Conservation (phyloP, 2,888 invertebrate genomes). For the Spodoptera littoralis region DNA sequence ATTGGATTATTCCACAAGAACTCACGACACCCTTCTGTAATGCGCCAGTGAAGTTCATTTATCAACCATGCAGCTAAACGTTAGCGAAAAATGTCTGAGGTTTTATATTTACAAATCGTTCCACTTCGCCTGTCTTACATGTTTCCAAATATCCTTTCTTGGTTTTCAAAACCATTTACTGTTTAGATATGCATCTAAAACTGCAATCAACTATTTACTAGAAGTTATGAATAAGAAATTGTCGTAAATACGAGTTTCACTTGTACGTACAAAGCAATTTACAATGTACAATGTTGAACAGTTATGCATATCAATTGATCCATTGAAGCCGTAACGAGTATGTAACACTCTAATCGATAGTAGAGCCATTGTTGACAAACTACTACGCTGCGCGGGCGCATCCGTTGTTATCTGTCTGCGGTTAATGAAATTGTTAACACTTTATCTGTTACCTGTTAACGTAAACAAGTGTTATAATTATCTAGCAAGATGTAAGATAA, state of each 20-base stretch:
- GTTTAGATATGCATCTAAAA: too few species aligned
- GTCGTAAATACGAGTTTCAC: constrained; percentile 19
- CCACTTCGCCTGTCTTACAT: background rate
- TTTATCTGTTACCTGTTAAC: constrained; percentile 25
- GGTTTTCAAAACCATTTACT: background rate
- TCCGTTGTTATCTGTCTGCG: constrained; percentile 37
- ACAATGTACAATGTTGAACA: constrained; percentile 60
- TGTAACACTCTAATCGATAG: constrained; percentile 62
- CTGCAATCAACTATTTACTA: constrained; percentile 1
- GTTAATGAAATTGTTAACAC: constrained; percentile 36
- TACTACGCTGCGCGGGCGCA: constrained; percentile 30
- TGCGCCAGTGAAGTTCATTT: constrained; percentile 55
- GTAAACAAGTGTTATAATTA: constrained; percentile 24
- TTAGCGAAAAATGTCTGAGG: background rate
- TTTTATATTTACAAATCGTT: constrained; percentile 3
- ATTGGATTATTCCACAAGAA: constrained; percentile 68
- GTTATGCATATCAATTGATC: constrained; percentile 76
- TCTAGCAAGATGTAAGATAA: constrained; percentile 35
- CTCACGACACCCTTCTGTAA: constrained; percentile 54
- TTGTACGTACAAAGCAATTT: constrained; percentile 33
- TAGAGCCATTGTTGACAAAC: constrained; percentile 58
- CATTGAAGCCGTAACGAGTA: constrained; percentile 69
- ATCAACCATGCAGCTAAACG: constrained; percentile 38
- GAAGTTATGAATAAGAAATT: constrained; percentile 10
- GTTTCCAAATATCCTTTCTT: background rate